phyloP scores from a whole-genome alignment of 2,797 vertebrate species.

The Psittacula derbiana region DNA sequence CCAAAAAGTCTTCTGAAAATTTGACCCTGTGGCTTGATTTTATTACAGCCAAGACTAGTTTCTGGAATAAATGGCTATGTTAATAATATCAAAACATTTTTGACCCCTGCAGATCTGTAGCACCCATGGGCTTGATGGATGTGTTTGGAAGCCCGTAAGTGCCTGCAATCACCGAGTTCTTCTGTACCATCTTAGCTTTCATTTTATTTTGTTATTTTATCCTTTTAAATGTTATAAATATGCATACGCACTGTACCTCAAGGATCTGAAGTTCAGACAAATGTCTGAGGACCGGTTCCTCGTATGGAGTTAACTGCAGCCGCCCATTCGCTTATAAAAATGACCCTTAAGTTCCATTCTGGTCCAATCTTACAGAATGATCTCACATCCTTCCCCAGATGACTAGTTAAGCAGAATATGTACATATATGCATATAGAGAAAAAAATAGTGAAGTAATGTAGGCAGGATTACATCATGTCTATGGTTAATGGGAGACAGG shows the following conservation, averaged over 20 bases:
- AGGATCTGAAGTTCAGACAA: slow-evolving; percentile 5
- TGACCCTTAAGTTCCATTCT: slow-evolving; percentile 20
- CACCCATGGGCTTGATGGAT: background rate
- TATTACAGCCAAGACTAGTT: background rate
- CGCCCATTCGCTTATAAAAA: slow-evolving; percentile 52
- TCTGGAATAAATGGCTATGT: background rate
- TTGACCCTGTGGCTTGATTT: background rate
- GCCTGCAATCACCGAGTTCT: background rate
- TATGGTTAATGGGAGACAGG: slow-evolving; percentile 57
- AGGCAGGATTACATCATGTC: slow-evolving; percentile 52
- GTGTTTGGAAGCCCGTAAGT: background rate
- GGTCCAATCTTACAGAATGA: background rate
- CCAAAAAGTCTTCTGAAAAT: background rate
- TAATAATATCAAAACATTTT: background rate
- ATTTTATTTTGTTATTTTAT: slow-evolving; percentile 19
- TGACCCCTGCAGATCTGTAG: background rate
- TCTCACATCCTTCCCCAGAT: slow-evolving; percentile 41
- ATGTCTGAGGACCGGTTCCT: background rate
- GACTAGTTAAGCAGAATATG: slow-evolving; percentile 48
- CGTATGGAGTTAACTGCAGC: background rate
- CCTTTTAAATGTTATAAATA: slow-evolving; percentile 5
- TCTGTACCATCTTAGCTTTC: slow-evolving; percentile 6
- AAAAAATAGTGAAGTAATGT: slow-evolving; percentile 12
- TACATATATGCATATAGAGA: background rate
- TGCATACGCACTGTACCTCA: background rate